A percentile compares a stretch with the other conserved stretches of the same genome.
phyloP scores from a whole-genome alignment of 2,797 vertebrate species.

The Lepidocolaptes lacrymiger region DNA sequence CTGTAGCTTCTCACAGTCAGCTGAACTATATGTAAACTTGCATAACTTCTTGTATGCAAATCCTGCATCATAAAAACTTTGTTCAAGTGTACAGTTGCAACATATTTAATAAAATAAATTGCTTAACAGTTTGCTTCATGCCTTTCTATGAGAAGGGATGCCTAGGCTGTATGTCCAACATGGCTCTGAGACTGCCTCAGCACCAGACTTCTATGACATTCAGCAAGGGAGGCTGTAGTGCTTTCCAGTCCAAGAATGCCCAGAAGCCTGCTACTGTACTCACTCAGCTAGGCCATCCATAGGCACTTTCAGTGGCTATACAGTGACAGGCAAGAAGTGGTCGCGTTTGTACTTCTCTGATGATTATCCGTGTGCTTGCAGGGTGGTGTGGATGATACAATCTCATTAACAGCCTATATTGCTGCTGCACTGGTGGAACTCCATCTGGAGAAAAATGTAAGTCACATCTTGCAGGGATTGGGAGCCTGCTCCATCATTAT shows the following conservation, averaged over 20 bases:
- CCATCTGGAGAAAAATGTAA: conserved; percentile 39
- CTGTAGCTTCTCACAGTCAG: neutral
- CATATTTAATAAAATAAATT: neutral
- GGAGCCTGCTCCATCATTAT: neutral
- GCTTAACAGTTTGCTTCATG: neutral
- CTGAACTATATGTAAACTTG: neutral
- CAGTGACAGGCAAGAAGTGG: neutral
- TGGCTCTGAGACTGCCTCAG: neutral
- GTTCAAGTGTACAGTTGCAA: neutral
- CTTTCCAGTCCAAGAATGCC: neutral
- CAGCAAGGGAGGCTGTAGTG: neutral
- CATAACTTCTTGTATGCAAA: neutral
- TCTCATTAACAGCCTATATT: conserved; percentile 61
- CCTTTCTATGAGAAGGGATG: neutral
- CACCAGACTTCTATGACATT: neutral
- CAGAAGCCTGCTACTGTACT: neutral
- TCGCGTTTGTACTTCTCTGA: neutral
- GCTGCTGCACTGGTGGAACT: conserved; percentile 36
- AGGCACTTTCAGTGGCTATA: neutral
- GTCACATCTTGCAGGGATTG: neutral
- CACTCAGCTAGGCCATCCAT: neutral
- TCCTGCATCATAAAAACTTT: neutral
- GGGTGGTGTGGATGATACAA: conserved; percentile 51
- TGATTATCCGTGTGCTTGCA: neutral
- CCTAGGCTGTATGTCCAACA: neutral